Conservation (phyloP, 2,888 invertebrate genomes). For the Melipona bicolor region DNA sequence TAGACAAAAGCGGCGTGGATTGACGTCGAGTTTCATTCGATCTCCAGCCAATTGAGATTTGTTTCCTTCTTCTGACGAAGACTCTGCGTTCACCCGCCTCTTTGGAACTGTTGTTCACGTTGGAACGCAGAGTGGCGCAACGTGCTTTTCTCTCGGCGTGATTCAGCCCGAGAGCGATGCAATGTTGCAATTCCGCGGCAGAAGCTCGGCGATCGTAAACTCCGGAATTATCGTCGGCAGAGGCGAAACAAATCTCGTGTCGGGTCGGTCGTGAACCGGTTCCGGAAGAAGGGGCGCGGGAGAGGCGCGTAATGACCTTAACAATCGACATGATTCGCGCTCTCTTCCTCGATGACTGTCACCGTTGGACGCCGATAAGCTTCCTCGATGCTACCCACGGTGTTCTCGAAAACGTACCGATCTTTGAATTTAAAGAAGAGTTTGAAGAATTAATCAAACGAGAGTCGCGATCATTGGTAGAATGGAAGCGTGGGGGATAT, state of each 20-base stretch:
- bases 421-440: too few species aligned
- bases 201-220: slow-evolving; percentile 39
- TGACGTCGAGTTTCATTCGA: not conserved
- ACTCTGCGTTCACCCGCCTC: too few species aligned
- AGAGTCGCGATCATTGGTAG: not conserved
- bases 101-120: not conserved
- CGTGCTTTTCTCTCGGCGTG: not conserved
- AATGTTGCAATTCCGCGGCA: slow-evolving; percentile 13
- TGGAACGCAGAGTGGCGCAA: not conserved
- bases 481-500: not conserved
- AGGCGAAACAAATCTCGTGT: slow-evolving; percentile 27
- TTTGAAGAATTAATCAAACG: not conserved
- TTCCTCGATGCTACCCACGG: slow-evolving; percentile 33
- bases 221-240: slow-evolving; percentile 45
- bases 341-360: slow-evolving; percentile 66
- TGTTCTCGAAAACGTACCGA: not conserved
- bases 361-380: slow-evolving; percentile 57
- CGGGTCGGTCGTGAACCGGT: slow-evolving; percentile 41
- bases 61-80: not conserved
- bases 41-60: not conserved
- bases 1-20: not conserved
- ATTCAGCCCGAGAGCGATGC: slow-evolving; percentile 1
- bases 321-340: slow-evolving; percentile 68
- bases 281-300: slow-evolving; percentile 68
- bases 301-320: slow-evolving; percentile 69